Evolutionary conservation across 1,140 invertebrate genomes (phyloP).

Genomic region (Camponotus pennsylvanicus): DNA sequence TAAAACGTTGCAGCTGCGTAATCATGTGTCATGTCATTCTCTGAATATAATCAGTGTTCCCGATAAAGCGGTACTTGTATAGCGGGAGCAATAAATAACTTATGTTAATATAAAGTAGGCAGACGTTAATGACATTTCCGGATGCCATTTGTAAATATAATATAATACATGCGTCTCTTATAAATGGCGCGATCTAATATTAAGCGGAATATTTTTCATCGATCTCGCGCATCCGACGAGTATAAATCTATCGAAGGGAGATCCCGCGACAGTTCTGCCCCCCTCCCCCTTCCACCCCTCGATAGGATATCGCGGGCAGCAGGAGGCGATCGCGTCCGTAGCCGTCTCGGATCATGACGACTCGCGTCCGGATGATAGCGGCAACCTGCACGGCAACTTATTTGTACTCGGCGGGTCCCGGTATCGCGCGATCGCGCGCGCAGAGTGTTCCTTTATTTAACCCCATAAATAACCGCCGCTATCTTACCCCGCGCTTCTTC

Average conservation of each 20-base stretch:
- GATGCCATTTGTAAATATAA: background rate
- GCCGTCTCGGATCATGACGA: slow-evolving; percentile 76
- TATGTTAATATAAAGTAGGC: background rate
- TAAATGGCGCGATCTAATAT: background rate
- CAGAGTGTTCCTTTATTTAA: slow-evolving; percentile 83
- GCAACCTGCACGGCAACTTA: slow-evolving; percentile 79
- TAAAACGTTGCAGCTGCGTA: slow-evolving; percentile 33
- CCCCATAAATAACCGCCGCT: slow-evolving; percentile 84
- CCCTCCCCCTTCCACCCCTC: too few relatives aligned
- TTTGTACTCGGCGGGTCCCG: slow-evolving; percentile 78
- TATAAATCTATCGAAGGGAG: slow-evolving; percentile 21
- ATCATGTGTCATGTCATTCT: slow-evolving; percentile 3
- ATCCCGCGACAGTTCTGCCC: background rate
- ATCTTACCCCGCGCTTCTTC: slow-evolving; percentile 77
- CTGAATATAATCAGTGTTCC: slow-evolving; percentile 1
- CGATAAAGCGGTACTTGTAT: slow-evolving; percentile 12
- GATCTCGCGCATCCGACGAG: background rate
- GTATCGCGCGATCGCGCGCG: slow-evolving; percentile 81
- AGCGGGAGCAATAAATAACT: slow-evolving; percentile 7
- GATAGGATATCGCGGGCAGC: background rate
- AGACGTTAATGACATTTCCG: slow-evolving; percentile 8
- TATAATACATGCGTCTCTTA: background rate
- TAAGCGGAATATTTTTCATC: background rate
- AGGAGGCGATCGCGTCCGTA: slow-evolving; percentile 29
- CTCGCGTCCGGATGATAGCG: slow-evolving; percentile 70